phyloP scores from a whole-genome alignment of 2,797 vertebrate species.

The Spinus pinus region DNA sequence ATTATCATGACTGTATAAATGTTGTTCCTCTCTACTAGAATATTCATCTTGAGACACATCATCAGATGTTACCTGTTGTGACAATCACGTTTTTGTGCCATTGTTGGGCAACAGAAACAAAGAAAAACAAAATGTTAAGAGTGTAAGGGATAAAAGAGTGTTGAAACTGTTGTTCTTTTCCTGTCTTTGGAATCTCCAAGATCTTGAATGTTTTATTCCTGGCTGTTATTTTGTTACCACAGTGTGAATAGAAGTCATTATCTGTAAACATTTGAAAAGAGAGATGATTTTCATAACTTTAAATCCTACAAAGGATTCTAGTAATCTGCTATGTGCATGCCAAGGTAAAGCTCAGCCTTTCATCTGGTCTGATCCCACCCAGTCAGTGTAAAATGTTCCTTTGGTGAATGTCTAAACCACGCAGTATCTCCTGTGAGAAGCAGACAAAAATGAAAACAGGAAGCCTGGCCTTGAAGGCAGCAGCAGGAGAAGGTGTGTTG shows the following conservation, averaged over 20 bases:
- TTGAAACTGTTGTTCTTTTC: conserved; percentile 47
- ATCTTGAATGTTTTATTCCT: conserved; percentile 55
- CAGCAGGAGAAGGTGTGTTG: conserved; percentile 9
- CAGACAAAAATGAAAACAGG: neutral
- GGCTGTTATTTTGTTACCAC: conserved; percentile 53
- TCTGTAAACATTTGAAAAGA: conserved; percentile 44
- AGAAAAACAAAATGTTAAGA: conserved; percentile 63
- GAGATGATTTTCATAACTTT: conserved; percentile 66
- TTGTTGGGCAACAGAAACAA: conserved; percentile 65
- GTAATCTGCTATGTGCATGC: conserved; percentile 35
- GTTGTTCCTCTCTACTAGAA: conserved; percentile 56
- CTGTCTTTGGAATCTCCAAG: conserved; percentile 55
- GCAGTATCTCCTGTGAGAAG: conserved; percentile 10
- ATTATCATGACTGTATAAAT: conserved; percentile 59
- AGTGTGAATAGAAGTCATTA: conserved; percentile 60
- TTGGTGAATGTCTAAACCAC: conserved; percentile 51
- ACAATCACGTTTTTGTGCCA: conserved; percentile 53
- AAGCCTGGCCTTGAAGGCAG: conserved; percentile 24
- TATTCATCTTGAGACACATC: conserved; percentile 49
- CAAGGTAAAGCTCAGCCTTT: conserved; percentile 48
- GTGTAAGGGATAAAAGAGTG: conserved; percentile 68
- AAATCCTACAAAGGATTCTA: conserved; percentile 58
- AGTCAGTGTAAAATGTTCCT: conserved; percentile 56
- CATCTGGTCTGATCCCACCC: conserved; percentile 65
- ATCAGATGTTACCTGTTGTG: conserved; percentile 64